Evolutionary conservation across 2,113 vertebrate species (phyloP), one percentile per base, ranked within the genome.

Genomic region (Sitta europaea): DNA sequence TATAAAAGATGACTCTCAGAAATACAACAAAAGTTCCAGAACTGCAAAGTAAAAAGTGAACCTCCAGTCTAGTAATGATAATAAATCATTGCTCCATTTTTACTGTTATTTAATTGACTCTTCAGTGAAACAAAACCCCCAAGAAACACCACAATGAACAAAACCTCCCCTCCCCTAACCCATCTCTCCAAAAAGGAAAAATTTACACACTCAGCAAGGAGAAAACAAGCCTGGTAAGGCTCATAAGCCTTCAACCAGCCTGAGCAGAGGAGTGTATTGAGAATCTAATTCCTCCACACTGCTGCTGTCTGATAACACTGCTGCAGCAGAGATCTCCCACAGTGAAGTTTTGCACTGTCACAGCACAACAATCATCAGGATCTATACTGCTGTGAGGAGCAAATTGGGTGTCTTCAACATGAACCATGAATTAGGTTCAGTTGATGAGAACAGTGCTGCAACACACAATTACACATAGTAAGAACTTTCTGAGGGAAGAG

Each of bases 391-490:
- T 48, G n/a, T 50, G 55, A 40, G 14, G 10, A 82, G 42, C 12
- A 45, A 23, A 33, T 3, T 28, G 7, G 10, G 1, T 23, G 17
- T 31, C 53, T 75, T 65, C 31, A 61, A 42, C 9, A 3, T 5
- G 8, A 85, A 12, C 7, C 22, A 54, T 9, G n/a, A n/a, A n/a
- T n/a, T n/a, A 27, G 21, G 23, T 47, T 75, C 57, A 43, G 6
- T 2, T 2, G 1, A 31, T 36, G 11, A 65, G 14, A 80, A 15
- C 0, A 63, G 57, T 10, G 36, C 18, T 43, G 53, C 66, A 67
- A 47, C 0, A 6, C 15, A 53, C 5, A 38, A 24, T 8, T 25
- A 58, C 1, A 5, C 2, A 2, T 1, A 28, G 17, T 5, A 21
- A 74, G 33, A 51, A 23, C 18, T 51, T 75, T 35, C 28, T 5